phyloP scores from a whole-genome alignment of 2,797 vertebrate genomes.

The Adrianichthys oophorus region DNA sequence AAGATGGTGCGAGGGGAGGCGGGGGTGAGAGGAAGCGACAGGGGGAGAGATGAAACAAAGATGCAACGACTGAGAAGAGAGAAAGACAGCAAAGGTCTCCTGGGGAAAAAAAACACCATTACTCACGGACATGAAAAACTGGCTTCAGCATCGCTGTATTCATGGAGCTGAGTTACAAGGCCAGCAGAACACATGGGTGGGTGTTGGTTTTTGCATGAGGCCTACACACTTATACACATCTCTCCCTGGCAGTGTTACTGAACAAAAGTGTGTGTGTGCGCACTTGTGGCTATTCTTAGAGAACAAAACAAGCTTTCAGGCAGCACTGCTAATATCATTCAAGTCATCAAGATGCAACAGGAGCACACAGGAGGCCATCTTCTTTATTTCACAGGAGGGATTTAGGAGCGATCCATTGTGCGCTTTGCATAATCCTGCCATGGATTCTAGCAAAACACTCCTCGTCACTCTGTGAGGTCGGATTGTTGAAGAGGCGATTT shows the following conservation, averaged over 20 bases:
- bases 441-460: conserved; percentile 19
- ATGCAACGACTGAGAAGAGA: conserved; percentile 24
- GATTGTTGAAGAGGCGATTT: conserved; percentile 14
- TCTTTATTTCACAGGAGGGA: conserved; percentile 37
- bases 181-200: conserved; percentile 37
- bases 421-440: conserved; percentile 32
- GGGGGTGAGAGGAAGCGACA: conserved; percentile 6
- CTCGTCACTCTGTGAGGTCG: conserved; percentile 20
- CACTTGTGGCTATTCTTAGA: conserved; percentile 14
- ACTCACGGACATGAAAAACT: conserved; percentile 39
- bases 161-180: conserved; percentile 39
- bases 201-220: conserved; percentile 29
- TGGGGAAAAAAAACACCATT: conserved; percentile 36
- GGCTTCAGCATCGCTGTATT: conserved; percentile 38
- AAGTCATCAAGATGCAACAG: conserved; percentile 25
- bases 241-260: conserved; percentile 4
- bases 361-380: conserved; percentile 26
- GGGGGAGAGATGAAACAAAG: conserved; percentile 18
- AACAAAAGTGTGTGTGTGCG: conserved; percentile 1
- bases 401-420: conserved; percentile 38
- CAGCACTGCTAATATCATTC: conserved; percentile 21
- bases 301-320: conserved; percentile 40
- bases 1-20: conserved; percentile 11
- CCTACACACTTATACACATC: conserved; percentile 19
- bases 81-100: conserved; percentile 31